Percentiles rank a stretch among this genome's conserved stretches.
Conservation (phyloP, 2,113 vertebrate species). For the Stigmatopora argus region DNA sequence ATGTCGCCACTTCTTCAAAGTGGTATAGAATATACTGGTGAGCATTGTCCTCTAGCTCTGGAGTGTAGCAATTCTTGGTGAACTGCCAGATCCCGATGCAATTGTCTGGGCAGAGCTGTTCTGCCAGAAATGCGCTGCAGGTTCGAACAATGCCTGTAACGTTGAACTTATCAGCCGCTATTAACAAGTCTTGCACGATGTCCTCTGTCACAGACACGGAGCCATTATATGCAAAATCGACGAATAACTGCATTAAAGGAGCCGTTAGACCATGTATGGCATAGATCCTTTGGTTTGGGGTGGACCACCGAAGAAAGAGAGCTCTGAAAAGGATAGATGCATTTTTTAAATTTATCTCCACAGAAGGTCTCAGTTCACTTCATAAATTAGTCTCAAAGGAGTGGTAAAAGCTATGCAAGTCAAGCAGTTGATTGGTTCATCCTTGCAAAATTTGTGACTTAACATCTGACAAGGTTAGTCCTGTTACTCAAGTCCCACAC, state of each 20-base stretch:
- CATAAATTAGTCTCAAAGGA: not conserved
- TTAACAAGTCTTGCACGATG: conserved; percentile 71
- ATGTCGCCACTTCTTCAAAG: conserved; percentile 66
- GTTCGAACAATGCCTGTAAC: conserved; percentile 66
- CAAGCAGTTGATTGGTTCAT: too few species aligned
- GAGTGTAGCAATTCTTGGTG: conserved; percentile 35
- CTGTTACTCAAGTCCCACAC: not conserved
- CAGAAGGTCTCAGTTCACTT: not conserved
- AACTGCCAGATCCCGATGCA: conserved; percentile 66
- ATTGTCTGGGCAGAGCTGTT: conserved; percentile 72
- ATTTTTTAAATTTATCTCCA: not conserved
- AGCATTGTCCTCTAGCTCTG: conserved; percentile 66
- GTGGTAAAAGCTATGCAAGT: not conserved
- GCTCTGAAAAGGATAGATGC: conserved; percentile 8
- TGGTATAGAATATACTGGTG: conserved; percentile 72
- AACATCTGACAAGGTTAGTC: not conserved
- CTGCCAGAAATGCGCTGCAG: conserved; percentile 73
- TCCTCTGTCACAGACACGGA: conserved; percentile 56
- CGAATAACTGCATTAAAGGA: conserved; percentile 25
- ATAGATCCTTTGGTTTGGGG: conserved; percentile 11
- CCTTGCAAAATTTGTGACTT: not conserved
- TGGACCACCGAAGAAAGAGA: conserved; percentile 20
- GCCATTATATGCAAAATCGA: conserved; percentile 44
- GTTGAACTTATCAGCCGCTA: conserved; percentile 72
- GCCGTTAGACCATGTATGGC: conserved; percentile 14